phyloP scores from a whole-genome alignment of 2,113 vertebrate genomes.

The Nannospalax galili region DNA sequence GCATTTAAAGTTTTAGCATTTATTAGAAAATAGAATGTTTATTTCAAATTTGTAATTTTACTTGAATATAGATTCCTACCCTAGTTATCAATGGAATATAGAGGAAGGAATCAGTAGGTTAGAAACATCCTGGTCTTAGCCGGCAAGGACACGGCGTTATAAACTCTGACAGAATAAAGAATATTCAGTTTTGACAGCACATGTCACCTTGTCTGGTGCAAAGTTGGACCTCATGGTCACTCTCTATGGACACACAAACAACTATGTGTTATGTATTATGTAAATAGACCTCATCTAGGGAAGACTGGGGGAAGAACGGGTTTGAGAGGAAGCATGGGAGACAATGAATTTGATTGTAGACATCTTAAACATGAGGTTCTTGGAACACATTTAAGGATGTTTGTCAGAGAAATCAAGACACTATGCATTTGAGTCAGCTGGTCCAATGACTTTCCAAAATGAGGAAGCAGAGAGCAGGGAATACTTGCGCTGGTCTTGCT shows the following conservation, averaged over 20 bases:
- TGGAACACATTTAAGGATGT: background rate
- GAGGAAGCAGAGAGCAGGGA: too few relatives aligned
- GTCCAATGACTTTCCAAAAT: too few relatives aligned
- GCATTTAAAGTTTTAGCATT: background rate
- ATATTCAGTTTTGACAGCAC: background rate
- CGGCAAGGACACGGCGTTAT: too few relatives aligned
- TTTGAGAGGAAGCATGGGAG: background rate
- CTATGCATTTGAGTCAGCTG: too few relatives aligned
- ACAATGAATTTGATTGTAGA: conserved; percentile 7
- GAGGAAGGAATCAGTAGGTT: background rate
- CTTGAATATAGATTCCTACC: background rate
- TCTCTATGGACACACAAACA: background rate
- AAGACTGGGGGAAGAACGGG: background rate
- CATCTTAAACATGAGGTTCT: background rate
- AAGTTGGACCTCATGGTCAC: background rate
- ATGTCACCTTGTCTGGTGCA: background rate
- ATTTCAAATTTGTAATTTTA: background rate
- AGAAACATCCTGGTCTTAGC: too few relatives aligned
- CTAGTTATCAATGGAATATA: background rate
- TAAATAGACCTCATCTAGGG: background rate
- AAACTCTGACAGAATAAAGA: background rate
- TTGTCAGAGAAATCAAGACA: too few relatives aligned
- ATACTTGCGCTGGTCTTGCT: too few relatives aligned
- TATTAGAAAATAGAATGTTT: background rate
- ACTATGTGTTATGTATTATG: background rate